These are phyloP conservation scores for Pristionchus fissidentatus DNA, from an alignment of 2,888 invertebrate genomes.

Conservation along the genomic window DNA sequence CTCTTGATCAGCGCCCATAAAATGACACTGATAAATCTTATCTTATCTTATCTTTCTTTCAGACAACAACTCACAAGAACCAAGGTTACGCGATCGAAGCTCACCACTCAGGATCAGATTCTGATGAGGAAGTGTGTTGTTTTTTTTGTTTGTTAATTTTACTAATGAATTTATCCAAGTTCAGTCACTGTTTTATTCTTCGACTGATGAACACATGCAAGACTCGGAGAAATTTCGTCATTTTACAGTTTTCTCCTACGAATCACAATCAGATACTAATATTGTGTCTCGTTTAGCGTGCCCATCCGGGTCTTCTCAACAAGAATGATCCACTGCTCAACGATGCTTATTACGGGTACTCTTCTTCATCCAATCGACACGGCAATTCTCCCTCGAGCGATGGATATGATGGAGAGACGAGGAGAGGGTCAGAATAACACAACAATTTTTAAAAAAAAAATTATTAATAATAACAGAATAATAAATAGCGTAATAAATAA, in stretches of 20 bases:
- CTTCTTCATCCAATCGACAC: too few species aligned
- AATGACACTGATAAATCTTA: too few species aligned
- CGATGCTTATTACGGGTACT: slow-evolving; percentile 22
- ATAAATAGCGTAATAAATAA: neutral
- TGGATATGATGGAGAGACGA: slow-evolving; percentile 1
- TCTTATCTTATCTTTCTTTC: too few species aligned
- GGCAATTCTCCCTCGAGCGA: too few species aligned
- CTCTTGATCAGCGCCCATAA: too few species aligned
- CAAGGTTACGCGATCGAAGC: neutral
- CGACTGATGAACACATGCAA: neutral
- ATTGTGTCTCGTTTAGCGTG: neutral
- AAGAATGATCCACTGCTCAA: slow-evolving; percentile 23
- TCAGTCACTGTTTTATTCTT: neutral
- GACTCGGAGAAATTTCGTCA: too few species aligned
- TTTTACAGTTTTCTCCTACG: neutral
- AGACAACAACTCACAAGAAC: too few species aligned
- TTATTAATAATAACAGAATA: neutral
- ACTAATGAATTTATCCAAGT: too few species aligned
- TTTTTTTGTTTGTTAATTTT: too few species aligned
- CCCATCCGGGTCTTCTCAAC: slow-evolving; percentile 33
- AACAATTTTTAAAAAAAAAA: neutral
- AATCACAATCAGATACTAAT: neutral
- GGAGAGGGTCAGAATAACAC: neutral
- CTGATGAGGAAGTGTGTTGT: slow-evolving; percentile 5
- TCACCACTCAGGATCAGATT: neutral